Base-by-base conservation (phyloP, 23 tunicate species). In the Diplosoma virens region DNA sequence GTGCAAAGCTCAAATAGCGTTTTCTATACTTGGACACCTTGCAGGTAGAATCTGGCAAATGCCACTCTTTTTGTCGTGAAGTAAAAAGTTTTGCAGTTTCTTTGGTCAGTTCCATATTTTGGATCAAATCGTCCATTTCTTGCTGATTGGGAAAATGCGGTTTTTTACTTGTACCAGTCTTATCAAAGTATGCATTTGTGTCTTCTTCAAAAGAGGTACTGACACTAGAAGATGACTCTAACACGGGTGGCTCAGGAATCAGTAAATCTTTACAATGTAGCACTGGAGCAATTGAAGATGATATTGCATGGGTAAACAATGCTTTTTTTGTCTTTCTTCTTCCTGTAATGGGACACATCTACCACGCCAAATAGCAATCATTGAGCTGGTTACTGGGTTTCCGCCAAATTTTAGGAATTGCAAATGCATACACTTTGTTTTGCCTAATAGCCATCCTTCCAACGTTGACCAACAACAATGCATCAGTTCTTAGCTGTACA, bases 211-310 rank as follows among this genome's bases (percentile, higher is more conserved):
- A 64, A 32, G 71, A 64, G 37, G 29, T 64, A 25, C 63, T 20
- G 63, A 36, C 16, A 29, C 36, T 64, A 64, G 35, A 64, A 64
- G 35, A 20, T 64, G 71, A 58, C 65, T 58, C 65, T 58, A 58
- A 58, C 65, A 9, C 26, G n/a, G 26, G 21, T 58, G 65, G 65
- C 37, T 64, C 35, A 6, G 35, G 20, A 64, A 64, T 64, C 35
- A 36, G 71, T 30, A 64, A 64, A 64, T 29, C 71, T 29, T 64
- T 36, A 64, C 35, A 25, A 64, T 32, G 71, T 64, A 36, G 37
- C 71, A 64, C 37, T 64, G 71, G 35, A 64, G 71, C 71, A 64
- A 64, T 64, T 64, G 71, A 64, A 64, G 71, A 64, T 64, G 71
- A 6, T 46, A n/a, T 25, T 64, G 71, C 71, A 25, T 36, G 71